A percentile compares a stretch with the other conserved stretches of the same genome.
phyloP scores from a whole-genome alignment of 2,113 vertebrate species.

The Mastomys coucha region DNA sequence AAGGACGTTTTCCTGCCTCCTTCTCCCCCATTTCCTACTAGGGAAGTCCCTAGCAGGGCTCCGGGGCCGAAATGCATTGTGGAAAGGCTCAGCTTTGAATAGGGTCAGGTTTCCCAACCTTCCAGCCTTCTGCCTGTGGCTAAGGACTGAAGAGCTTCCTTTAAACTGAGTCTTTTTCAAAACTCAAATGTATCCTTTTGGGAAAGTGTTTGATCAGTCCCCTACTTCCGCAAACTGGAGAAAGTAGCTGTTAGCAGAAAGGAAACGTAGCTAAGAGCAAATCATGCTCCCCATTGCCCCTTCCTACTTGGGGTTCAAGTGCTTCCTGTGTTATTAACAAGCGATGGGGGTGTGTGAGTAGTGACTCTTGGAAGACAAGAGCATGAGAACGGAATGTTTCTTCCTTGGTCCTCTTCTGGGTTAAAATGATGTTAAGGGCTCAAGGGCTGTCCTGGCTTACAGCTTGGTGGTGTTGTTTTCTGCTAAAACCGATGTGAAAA shows the following conservation, averaged over 20 bases:
- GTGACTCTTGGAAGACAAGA: conserved; percentile 16
- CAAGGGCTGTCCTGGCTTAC: background rate
- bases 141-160: background rate
- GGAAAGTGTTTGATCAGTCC: conserved; percentile 15
- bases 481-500: background rate
- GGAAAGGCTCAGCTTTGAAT: background rate
- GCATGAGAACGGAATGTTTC: background rate
- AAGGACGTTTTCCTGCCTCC: background rate
- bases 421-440: background rate
- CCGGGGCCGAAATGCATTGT: background rate
- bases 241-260: conserved; percentile 27
- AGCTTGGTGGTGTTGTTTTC: background rate
- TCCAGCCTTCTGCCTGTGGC: background rate
- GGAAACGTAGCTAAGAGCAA: background rate
- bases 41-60: too few species aligned
- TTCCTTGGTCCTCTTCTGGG: background rate
- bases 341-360: background rate
- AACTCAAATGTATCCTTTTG: background rate
- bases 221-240: background rate
- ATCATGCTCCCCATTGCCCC: background rate
- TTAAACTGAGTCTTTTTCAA: background rate
- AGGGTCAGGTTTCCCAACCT: background rate
- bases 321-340: background rate
- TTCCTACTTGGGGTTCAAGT: background rate
- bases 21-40: background rate